A percentile compares a stretch with the other conserved stretches of the same genome.
These are phyloP conservation scores for Caenorhabditis zanzibari DNA, from an alignment of 2,888 invertebrate genomes.

Conservation along the genomic window DNA sequence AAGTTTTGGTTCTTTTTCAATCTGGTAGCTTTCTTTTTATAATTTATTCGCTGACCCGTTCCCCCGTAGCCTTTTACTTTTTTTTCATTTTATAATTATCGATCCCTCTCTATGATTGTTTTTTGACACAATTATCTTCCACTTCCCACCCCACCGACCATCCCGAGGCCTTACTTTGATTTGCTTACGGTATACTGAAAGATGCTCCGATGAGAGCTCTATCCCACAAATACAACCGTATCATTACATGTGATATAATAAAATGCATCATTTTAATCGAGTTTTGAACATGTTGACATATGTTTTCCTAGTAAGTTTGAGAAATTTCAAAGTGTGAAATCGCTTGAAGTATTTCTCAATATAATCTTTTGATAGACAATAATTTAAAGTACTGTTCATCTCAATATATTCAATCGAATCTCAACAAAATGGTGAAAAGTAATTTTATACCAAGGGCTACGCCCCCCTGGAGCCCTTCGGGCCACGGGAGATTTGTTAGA, in stretches of 20 bases:
- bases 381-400: too few species aligned
- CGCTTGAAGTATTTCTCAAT: too few species aligned
- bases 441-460: too few species aligned
- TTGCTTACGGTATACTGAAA: conserved; percentile 60
- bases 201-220: conserved; percentile 30
- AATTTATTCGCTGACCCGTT: conserved; percentile 22
- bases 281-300: too few species aligned
- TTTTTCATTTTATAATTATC: conserved; percentile 5
- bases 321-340: too few species aligned
- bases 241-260: conserved; percentile 47
- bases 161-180: conserved; percentile 65
- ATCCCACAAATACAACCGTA: conserved; percentile 4
- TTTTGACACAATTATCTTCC: conserved; percentile 13
- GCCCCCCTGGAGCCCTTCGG: too few species aligned
- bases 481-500: too few species aligned
- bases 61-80: background rate
- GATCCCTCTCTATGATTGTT: background rate
- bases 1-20: conserved; percentile 14
- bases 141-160: conserved; percentile 18
- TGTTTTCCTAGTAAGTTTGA: too few species aligned
- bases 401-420: too few species aligned
- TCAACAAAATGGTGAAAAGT: too few species aligned
- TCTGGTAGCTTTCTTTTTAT: conserved; percentile 37
- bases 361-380: too few species aligned
- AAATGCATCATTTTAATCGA: background rate